Evolutionary conservation across 1,140 invertebrate species (phyloP), one percentile per base, ranked within the genome.

Genomic region (Drosophila asahinai): DNA sequence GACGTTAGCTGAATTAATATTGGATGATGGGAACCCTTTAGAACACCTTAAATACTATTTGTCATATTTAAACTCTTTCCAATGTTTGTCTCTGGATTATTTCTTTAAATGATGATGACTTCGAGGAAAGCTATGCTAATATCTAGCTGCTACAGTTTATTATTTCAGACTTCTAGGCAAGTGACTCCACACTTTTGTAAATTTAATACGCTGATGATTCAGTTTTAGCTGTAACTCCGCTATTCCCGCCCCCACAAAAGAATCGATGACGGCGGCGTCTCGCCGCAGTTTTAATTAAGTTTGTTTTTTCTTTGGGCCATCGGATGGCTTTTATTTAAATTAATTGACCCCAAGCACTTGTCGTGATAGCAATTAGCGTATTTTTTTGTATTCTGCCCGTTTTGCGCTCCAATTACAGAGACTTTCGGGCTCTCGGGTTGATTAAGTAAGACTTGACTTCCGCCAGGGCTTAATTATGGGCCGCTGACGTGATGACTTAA

Each of bases 301-400:
- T 67, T 36, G 42, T 43, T 57, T 72, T 72, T 62, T 55, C 42
- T 58, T 73, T 66, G 45, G 47, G 62, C 70, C 70, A 54, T 72
- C 73, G 62, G 17, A 72, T 57, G 80, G 47, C 81, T 89, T 90
- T 82, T 90, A 90, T 90, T 90, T 90, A 90, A 90, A 90, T 90
- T 90, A 90, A 90, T 90, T 90, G 86, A 90, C 86, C 86, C 65
- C 75, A 45, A 58, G 77, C 81, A 83, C 67, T 73, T 79, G 72
- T 81, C 84, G 71, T 84, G 78, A 86, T 80, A 89, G 86, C 86
- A 90, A 90, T 90, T 90, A 90, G 81, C 76, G 76, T 61, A 49
- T 66, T 47, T 65, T 60, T 48, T 64, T 73, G 48, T 6, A 49
- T 15, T 27, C 59, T 14, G 48, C 42, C 14, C 30, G 12, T 58